Evolutionary conservation across 2,888 invertebrate genomes (phyloP).

Genomic region (Penaeus monodon): DNA sequence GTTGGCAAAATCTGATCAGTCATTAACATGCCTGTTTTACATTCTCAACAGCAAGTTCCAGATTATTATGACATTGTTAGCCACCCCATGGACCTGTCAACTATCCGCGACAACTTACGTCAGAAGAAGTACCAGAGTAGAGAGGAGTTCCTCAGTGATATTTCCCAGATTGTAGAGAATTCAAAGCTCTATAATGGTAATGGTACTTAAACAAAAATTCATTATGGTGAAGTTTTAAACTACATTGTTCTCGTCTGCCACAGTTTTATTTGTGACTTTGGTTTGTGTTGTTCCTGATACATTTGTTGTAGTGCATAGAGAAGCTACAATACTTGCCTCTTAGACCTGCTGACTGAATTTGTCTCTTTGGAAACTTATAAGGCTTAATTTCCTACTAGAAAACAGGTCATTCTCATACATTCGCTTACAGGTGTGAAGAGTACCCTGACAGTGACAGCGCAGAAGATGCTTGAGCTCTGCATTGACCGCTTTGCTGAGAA

Average conservation of each 20-base stretch:
- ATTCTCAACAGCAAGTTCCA: conserved; percentile 78
- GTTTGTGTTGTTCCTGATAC: no score
- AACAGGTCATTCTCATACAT: conserved; percentile 27
- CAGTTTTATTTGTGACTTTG: conserved; percentile 13
- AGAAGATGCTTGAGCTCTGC: conserved; percentile 88
- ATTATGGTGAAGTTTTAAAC: no score
- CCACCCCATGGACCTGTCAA: conserved; percentile 96
- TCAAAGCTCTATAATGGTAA: conserved; percentile 90
- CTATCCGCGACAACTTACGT: conserved; percentile 89
- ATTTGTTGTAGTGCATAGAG: no score
- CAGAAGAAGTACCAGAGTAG: conserved; percentile 93
- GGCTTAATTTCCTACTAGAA: no score
- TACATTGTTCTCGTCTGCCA: neutral
- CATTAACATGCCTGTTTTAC: neutral
- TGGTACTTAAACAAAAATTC: conserved; percentile 5
- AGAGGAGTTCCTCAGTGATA: conserved; percentile 95
- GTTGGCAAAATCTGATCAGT: neutral
- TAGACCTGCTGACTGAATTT: no score
- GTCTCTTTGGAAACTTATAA: no score
- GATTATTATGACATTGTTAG: conserved; percentile 94
- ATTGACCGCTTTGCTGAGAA: conserved; percentile 89
- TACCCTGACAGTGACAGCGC: conserved; percentile 86
- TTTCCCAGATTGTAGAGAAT: conserved; percentile 96
- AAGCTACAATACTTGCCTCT: no score
- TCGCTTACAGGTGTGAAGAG: conserved; percentile 79